phyloP scores from a whole-genome alignment of 2,888 invertebrate genomes.

The Erannis defoliaria region DNA sequence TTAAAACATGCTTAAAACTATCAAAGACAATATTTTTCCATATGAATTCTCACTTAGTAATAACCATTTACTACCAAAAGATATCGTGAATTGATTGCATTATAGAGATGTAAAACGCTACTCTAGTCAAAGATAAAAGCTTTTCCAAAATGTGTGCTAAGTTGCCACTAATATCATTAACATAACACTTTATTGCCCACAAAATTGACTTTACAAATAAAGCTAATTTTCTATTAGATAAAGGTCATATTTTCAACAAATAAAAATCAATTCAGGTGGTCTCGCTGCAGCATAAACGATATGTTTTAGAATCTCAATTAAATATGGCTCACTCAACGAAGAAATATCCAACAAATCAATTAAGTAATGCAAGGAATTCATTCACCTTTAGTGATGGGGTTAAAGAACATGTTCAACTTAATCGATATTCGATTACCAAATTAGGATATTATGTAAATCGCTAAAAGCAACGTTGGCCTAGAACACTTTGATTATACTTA shows the following conservation, averaged over 20 bases:
- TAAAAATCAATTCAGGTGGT: conserved; percentile 61
- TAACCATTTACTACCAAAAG: conserved; percentile 10
- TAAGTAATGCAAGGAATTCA: conserved; percentile 83
- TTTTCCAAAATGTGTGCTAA: conserved; percentile 24
- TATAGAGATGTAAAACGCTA: conserved; percentile 21
- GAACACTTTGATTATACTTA: not conserved
- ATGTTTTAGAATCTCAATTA: conserved; percentile 74
- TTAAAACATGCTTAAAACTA: not conserved
- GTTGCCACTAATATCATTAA: conserved; percentile 29
- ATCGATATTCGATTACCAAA: conserved; percentile 26
- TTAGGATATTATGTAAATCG: conserved; percentile 7
- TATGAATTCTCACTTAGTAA: conserved; percentile 6
- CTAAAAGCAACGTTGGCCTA: not conserved
- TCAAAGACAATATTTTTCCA: not conserved
- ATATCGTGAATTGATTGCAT: conserved; percentile 11
- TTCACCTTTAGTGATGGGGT: conserved; percentile 75
- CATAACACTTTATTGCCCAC: conserved; percentile 35
- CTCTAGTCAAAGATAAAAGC: conserved; percentile 24
- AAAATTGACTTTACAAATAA: conserved; percentile 38
- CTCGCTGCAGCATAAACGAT: conserved; percentile 58
- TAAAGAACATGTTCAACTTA: conserved; percentile 25
- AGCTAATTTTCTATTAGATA: conserved; percentile 40
- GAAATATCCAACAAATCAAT: conserved; percentile 84
- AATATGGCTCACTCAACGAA: conserved; percentile 79
- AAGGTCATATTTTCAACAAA: conserved; percentile 42